Conservation (phyloP, 2,113 vertebrate species). For the Limanda limanda region DNA sequence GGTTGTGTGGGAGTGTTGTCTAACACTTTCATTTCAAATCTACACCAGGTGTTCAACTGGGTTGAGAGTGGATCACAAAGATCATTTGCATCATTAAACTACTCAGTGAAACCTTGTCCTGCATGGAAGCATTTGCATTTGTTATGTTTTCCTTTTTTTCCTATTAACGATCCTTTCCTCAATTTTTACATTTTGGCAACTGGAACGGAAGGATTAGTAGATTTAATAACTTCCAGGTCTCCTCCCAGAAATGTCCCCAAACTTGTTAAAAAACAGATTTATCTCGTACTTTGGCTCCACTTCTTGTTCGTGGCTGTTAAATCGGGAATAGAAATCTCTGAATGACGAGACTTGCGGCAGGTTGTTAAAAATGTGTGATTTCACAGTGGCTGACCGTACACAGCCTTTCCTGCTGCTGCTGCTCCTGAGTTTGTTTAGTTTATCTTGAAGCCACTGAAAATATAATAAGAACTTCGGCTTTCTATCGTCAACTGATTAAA, state of each 20-base stretch:
- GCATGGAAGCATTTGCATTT: neutral
- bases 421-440: conserved; percentile 3
- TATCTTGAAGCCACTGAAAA: conserved; percentile 10
- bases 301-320: conserved; percentile 12
- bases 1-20: neutral
- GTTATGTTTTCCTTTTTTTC: neutral
- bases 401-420: conserved; percentile 5
- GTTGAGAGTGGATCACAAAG: neutral
- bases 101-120: neutral
- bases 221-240: neutral
- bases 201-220: neutral
- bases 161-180: neutral
- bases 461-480: conserved; percentile 22
- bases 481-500: conserved; percentile 16
- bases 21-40: neutral
- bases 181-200: neutral
- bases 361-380: conserved; percentile 39
- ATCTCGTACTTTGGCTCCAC: too few species aligned
- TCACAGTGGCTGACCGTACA: conserved; percentile 31
- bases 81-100: neutral
- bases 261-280: too few species aligned
- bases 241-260: too few species aligned
- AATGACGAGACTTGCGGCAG: conserved; percentile 6
- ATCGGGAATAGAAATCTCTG: conserved; percentile 4
- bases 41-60: neutral